A percentile compares a stretch with the other conserved stretches of the same genome.
phyloP scores from a whole-genome alignment of 2,113 vertebrate genomes.

The Odontesthes bonariensis region DNA sequence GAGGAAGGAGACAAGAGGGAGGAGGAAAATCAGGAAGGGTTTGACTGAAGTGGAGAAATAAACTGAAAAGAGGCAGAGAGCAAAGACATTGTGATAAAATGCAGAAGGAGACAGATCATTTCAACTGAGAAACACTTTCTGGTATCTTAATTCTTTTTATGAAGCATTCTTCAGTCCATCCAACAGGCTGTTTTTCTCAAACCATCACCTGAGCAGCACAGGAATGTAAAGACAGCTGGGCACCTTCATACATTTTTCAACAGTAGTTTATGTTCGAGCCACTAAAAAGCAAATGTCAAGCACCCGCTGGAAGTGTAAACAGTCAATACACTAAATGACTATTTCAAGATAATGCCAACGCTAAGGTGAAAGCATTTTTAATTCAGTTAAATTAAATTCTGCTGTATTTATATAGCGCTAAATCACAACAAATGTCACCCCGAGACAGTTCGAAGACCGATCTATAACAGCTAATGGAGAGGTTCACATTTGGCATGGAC shows the following conservation, averaged over 20 bases:
- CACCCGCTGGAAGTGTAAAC: conserved; percentile 4
- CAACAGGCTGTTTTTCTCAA: conserved; percentile 19
- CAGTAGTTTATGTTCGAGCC: background rate
- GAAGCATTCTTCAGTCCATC: background rate
- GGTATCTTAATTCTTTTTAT: background rate
- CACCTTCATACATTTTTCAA: conserved; percentile 30
- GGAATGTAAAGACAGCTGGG: conserved; percentile 1
- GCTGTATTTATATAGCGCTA: no score
- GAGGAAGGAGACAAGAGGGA: conserved; percentile 2
- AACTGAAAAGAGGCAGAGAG: conserved; percentile 2
- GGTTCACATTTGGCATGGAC: background rate
- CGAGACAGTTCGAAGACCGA: background rate
- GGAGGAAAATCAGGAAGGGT: conserved; percentile 1
- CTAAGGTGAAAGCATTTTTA: background rate
- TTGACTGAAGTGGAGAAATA: background rate
- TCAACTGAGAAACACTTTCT: background rate
- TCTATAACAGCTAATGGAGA: background rate
- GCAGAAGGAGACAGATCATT: background rate
- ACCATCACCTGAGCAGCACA: conserved; percentile 5
- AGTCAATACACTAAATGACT: background rate
- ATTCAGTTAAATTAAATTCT: no score
- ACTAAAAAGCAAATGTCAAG: conserved; percentile 3
- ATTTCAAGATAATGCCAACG: conserved; percentile 6
- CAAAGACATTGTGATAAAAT: background rate
- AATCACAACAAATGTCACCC: no score